Percentiles rank a stretch among this genome's conserved stretches.
Evolutionary conservation across 1,140 invertebrate species (phyloP).

Genomic region (Coenobita brevimanus): DNA sequence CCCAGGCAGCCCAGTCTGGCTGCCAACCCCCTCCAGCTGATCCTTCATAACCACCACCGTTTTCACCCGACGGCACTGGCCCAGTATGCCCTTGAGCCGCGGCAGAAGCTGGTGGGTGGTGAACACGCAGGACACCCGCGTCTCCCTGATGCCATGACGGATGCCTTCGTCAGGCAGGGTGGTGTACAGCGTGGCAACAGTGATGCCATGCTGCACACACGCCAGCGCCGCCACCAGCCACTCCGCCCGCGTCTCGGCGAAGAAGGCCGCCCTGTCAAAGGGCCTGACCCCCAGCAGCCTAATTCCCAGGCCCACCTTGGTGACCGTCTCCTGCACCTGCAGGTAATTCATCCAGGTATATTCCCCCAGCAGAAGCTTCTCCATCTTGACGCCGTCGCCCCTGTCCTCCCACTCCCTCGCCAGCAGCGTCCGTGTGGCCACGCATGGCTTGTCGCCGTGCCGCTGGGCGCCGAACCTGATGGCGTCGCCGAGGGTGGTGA

Average conservation of each 20-base stretch:
- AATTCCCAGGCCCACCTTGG: slow-evolving; percentile 74
- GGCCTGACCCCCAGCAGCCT: slow-evolving; percentile 73
- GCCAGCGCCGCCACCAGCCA: slow-evolving; percentile 78
- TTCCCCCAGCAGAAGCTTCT: slow-evolving; percentile 76
- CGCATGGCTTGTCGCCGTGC: no score
- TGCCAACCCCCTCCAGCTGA: slow-evolving; percentile 62
- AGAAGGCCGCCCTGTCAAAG: slow-evolving; percentile 75
- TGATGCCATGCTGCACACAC: slow-evolving; percentile 74
- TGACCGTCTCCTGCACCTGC: slow-evolving; percentile 74
- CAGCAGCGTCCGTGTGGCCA: no score
- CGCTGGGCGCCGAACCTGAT: no score
- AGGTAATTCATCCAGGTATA: slow-evolving; percentile 77
- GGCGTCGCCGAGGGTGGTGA: no score
- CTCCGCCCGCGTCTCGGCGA: slow-evolving; percentile 79
- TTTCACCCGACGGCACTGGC: slow-evolving; percentile 51
- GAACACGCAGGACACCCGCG: slow-evolving; percentile 74
- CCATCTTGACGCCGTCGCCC: slow-evolving; percentile 78
- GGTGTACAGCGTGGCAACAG: slow-evolving; percentile 79
- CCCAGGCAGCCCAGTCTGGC: slow-evolving; percentile 74
- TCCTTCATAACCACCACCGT: slow-evolving; percentile 67
- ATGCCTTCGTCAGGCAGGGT: slow-evolving; percentile 79
- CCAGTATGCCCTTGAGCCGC: slow-evolving; percentile 51
- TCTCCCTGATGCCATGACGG: slow-evolving; percentile 78
- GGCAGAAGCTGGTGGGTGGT: slow-evolving; percentile 65
- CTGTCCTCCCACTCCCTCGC: slow-evolving; percentile 75